Percentiles rank a stretch among this genome's conserved stretches.
These are phyloP conservation scores for Amblyteles armatorius DNA, from an alignment of 2,888 invertebrate species.

Conservation along the genomic window DNA sequence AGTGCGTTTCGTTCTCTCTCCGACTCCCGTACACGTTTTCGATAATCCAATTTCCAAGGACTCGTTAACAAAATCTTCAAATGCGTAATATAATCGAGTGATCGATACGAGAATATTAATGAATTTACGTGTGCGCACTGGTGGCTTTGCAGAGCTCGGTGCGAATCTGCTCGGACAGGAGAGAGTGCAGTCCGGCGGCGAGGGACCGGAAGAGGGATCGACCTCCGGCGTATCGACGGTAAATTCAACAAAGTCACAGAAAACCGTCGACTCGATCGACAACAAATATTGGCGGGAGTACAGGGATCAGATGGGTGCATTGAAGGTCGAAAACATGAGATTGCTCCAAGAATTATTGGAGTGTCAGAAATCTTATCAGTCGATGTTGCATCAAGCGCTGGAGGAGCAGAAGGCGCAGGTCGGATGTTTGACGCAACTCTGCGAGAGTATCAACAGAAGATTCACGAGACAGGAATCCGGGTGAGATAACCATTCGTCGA, in stretches of 20 bases:
- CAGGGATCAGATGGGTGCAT: conserved; percentile 84
- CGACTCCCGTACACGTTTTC: not conserved
- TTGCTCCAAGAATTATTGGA: conserved; percentile 92
- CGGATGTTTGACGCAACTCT: conserved; percentile 86
- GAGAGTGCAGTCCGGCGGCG: conserved; percentile 84
- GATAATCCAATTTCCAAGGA: not conserved
- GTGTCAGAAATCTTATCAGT: conserved; percentile 90
- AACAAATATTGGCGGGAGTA: conserved; percentile 84
- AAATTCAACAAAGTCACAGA: conserved; percentile 88
- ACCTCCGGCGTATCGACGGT: conserved; percentile 88
- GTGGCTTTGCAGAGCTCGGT: conserved; percentile 89
- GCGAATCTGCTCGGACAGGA: conserved; percentile 94
- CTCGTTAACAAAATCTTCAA: not conserved
- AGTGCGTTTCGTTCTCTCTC: not conserved
- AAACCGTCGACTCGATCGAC: conserved; percentile 85
- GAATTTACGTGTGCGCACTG: conserved; percentile 13
- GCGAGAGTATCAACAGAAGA: conserved; percentile 81
- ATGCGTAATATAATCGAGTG: not conserved
- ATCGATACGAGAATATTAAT: conserved; percentile 25
- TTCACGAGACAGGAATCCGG: conserved; percentile 76
- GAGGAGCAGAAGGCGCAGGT: conserved; percentile 90
- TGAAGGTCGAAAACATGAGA: conserved; percentile 86
- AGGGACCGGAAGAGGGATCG: conserved; percentile 86
- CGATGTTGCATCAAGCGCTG: conserved; percentile 89
- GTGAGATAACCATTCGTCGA: conserved; percentile 66